Base-by-base conservation (phyloP, 2,888 invertebrate species). In the Antheraea assamensis region DNA sequence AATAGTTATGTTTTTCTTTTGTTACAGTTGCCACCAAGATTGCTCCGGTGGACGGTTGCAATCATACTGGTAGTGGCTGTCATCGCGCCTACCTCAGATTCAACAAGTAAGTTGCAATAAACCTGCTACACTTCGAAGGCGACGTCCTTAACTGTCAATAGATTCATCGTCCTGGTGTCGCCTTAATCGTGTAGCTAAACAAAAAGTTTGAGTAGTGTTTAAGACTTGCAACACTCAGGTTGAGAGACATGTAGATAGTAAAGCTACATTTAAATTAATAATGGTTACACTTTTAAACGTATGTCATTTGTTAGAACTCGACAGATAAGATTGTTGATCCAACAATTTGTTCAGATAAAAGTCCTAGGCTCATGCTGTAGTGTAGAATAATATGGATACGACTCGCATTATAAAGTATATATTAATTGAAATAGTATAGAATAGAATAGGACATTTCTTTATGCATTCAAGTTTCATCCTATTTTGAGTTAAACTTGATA, bases 21-120 rank as follows among this genome's bases (percentile, higher is more conserved):
- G 88, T 95, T 95, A 0, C 95, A 96, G 96, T 94, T 92, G 93
- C 95, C 96, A 83, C 95, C 95, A 84, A 95, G 95, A 89, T 89
- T 95, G 88, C 88, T 96, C 78, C 91, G 93, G 90, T 94, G 95
- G 91, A 89, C 92, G 76, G 84, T 95, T 85, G 87, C 95, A 81
- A 86, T 95, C 81, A 88, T 95, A 74, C 88, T 96, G 74, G 88
- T 96, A 82, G 87, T 96, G 76, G 95, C 95, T 75, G 91, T 96
- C 77, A 88, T 96, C 76, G 90, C 95, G 49, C 95, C 95, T 77
- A 86, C 92, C 76, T 92, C 95, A 87, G 95, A 95, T 86, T 95
- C 96, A 35, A 95, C 95, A 80, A 94, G 96, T 96, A 92, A 95
- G 95, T 95, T 52, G 10, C 0, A 2, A 21, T 24, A 24, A 13